Base-by-base conservation (phyloP, 1,140 invertebrate species). In the Gerris buenoi region DNA sequence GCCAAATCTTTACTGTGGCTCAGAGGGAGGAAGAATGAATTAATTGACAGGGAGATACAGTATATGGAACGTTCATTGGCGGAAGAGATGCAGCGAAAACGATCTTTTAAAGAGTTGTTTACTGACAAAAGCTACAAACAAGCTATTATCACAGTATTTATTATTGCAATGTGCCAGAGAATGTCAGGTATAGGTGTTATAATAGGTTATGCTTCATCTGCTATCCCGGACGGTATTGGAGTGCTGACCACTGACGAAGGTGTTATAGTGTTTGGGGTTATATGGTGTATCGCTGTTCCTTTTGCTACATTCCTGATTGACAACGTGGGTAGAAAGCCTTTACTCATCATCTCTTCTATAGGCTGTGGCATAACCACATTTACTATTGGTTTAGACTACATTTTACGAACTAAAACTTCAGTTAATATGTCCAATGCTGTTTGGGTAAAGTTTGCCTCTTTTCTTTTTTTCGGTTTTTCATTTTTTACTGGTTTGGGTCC, bases 91-190 rank as follows among this genome's bases (percentile, higher is more conserved):
- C 67, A 68, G 25, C 64, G 69, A 56, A 65, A 66, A 27, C 65
- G 67, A 22, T 59, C 29, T 22, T 77, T 85, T 71, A 87, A 70
- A 27, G 69, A 70, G 75, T 62, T 87, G 14, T 75, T 85, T 13
- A 76, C 73, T 0, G 80, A 81, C 0, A 76, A 78, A 2, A 83
- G 79, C 15, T 86, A 88, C 73, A 77, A 82, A 33, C 83, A 81
- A 67, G 86, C 85, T 1, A 75, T 91, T 13, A 75, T 83, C 13
- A 83, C 89, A 57, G 79, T 84, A 27, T 72, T 85, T 33, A 77
- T 83, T n/a, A 76, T 90, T 65, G 86, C 87, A 72, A 79, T 85
- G 3, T 85, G 88, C 26, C 88, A 91, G 75, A 88, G 90, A 73
- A 79, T 89, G 27, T 87, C 84, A 65, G 87, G 88, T 1, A 84